Evolutionary conservation across 2,113 vertebrate genomes (phyloP).

Genomic region (Willisornis vidua): DNA sequence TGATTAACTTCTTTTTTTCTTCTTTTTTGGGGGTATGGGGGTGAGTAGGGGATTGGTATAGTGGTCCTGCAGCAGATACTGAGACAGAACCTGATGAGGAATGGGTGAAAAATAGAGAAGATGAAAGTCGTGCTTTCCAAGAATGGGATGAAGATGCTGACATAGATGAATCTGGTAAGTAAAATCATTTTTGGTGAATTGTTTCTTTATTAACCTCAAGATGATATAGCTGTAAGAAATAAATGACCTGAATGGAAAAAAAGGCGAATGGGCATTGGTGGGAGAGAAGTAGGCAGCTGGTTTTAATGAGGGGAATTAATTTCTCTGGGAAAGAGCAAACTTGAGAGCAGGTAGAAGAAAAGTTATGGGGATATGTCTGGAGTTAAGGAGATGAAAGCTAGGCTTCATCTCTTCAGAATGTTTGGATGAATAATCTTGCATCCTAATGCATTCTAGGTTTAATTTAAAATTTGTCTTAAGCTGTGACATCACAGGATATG

Average conservation of each 20-base stretch:
- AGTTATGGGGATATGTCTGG: not conserved
- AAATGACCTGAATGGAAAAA: not conserved
- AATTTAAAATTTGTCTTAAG: not conserved
- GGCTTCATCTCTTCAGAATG: not conserved
- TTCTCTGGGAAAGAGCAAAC: not conserved
- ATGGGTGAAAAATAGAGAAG: slow-evolving; percentile 87
- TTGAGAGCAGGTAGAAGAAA: not conserved
- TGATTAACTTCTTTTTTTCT: not conserved
- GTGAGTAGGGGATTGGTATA: slow-evolving; percentile 85
- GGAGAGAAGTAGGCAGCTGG: not conserved
- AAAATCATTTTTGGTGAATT: not conserved
- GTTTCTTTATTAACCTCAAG: not conserved
- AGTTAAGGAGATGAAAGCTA: not conserved
- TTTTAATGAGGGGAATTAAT: not conserved
- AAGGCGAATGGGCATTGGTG: not conserved
- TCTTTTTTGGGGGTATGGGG: not conserved
- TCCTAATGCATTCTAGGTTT: not conserved
- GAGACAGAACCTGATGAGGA: slow-evolving; percentile 90
- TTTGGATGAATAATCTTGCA: not conserved
- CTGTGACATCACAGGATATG: not conserved
- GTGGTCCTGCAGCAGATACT: slow-evolving; percentile 81
- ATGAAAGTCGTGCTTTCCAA: slow-evolving; percentile 90
- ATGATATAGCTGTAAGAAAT: not conserved
- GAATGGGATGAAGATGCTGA: slow-evolving; percentile 98
- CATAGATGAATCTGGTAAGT: slow-evolving; percentile 92